Percentiles rank a stretch among this genome's conserved stretches.
phyloP scores from a whole-genome alignment of 2,888 invertebrate genomes.

The Aquatica leii region DNA sequence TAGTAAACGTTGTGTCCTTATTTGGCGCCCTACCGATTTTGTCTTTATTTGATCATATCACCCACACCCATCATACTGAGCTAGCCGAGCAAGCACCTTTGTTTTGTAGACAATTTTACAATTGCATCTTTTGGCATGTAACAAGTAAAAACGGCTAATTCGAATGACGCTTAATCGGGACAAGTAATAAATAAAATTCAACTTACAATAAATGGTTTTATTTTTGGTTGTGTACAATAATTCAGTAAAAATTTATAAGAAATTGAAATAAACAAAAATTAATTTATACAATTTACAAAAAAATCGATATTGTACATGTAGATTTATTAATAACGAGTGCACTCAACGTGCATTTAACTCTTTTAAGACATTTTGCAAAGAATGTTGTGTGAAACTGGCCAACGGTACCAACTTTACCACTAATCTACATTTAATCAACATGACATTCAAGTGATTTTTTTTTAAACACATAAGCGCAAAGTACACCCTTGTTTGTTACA shows the following conservation, averaged over 20 bases:
- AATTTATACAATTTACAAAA: conserved; percentile 19
- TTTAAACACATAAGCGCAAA: conserved; percentile 14
- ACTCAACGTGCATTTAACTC: conserved; percentile 13
- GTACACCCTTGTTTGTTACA: not conserved
- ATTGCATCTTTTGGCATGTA: too few species aligned
- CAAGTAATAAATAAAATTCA: conserved; percentile 5
- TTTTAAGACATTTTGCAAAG: conserved; percentile 15
- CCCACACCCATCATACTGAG: too few species aligned
- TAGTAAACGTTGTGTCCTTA: too few species aligned
- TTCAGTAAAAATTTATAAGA: conserved; percentile 29
- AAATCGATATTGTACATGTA: conserved; percentile 21
- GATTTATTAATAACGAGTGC: conserved; percentile 9
- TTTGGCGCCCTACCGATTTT: too few species aligned
- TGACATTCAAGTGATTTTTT: conserved; percentile 18
- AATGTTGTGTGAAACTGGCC: conserved; percentile 19
- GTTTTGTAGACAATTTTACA: too few species aligned
- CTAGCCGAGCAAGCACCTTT: too few species aligned
- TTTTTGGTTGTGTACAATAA: conserved; percentile 30
- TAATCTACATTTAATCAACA: conserved; percentile 25
- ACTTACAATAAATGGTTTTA: conserved; percentile 21
- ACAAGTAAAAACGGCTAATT: too few species aligned
- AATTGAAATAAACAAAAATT: conserved; percentile 15
- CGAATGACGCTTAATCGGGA: too few species aligned
- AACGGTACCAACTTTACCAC: conserved; percentile 17
- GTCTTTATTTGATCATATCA: too few species aligned